Evolutionary conservation across 2,888 invertebrate species (phyloP), one percentile per base, ranked within the genome.

Genomic region (Macrophya annulata): DNA sequence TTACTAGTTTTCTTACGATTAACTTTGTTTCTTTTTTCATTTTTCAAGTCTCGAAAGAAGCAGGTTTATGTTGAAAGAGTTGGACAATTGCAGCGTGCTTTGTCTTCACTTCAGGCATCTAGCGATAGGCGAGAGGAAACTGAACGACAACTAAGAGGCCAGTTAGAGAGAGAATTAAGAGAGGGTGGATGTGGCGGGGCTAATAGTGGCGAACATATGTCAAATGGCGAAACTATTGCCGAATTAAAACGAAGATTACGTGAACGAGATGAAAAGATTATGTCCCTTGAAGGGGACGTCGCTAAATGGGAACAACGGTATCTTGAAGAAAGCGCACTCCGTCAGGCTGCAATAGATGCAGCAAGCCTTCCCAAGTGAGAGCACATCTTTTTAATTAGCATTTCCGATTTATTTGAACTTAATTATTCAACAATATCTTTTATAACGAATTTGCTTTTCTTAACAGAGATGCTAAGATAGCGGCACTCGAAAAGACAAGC

Each of bases 261-360:
- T 79, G 96, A 97, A 89, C 95, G 96, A 89, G 96, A 96, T 89
- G 96, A 96, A 89, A 96, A 96, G 90, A 96, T 97, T 59, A 96
- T 96, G 95, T 94, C 96, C 86, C 94, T 97, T 84, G 97, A 97
- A 94, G 97, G 97, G 0, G 97, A 97, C 91, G 96, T 97, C 90
- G 96, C 97, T 88, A 97, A 97, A 94, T 97, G 97, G 97, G 98
- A 98, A 93, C 97, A 97, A 93, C 95, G 97, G 79, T 97, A 97
- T 93, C 94, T 97, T 82, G 97, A 97, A 93, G 97, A 98, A 93
- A 96, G 96, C 87, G 96, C 97, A 68, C 93, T 97, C 87, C 93
- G 97, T 37, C 97, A 97, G 93, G 96, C 97, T 84, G 97, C 97
- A 55, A 96, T 97, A 72, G 97, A 97, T 92, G 97, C 97, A 85